Base-by-base conservation (phyloP, 1,140 invertebrate genomes). In the Chironomus striatipennis region DNA sequence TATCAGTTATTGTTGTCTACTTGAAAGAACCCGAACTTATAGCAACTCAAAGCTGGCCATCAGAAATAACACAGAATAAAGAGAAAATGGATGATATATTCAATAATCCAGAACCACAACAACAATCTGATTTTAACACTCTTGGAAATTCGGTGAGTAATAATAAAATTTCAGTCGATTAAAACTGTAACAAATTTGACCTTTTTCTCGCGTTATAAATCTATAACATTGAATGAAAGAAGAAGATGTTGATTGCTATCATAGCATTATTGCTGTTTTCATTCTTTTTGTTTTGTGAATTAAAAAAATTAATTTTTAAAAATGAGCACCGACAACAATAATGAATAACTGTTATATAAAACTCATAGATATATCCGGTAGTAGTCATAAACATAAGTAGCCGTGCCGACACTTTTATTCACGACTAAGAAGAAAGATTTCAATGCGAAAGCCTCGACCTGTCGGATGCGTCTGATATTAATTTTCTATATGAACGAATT, bases 1-100 rank as follows among this genome's bases (percentile, higher is more conserved):
- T 96, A 80, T 91, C 92, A 67, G 90, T 94, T 77, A 89, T 96
- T 77, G 91, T 95, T 75, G 90, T 95, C 74, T 93, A 95, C 84
- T 87, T 96, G 79, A 89, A 88, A 80, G 87, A 92, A 79, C 88
- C 89, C 76, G 84, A 84, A 75, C 85, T 87, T 81, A 89, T 90
- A 78, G 87, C 85, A 76, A 84, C 86, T 75, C 73, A 73, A 43
- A 43, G 34, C 34, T 43, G 73, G 73, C 42, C 73, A 70, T 70
- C 65, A 21, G 17, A 70, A 20, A 70, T 70, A 20, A 21, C 17
- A 70, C 20, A 18, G 10, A 70, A 20, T 70, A 70, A 21, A 18
- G 65, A 70, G 1, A 57, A 12, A 57, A 70, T 70, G 65, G 65
- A 20, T 9, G 18, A 70, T 70, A 18, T 70, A 70, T 70, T 20